phyloP scores from a whole-genome alignment of 2,888 invertebrate species.

The Villa cingulata region DNA sequence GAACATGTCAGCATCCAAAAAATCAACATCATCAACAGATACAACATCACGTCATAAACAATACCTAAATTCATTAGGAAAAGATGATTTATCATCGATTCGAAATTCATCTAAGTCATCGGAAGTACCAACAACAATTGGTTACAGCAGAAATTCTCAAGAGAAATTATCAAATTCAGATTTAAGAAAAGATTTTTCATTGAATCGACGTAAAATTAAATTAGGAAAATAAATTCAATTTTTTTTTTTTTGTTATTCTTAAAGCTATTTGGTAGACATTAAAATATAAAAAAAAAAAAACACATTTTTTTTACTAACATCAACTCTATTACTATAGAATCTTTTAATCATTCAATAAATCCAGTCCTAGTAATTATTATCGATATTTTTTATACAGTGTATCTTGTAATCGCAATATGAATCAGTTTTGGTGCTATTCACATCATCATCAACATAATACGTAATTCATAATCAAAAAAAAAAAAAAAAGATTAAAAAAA shows the following conservation, averaged over 20 bases:
- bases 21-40: not conserved
- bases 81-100: slow-evolving; percentile 28
- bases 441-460: too few species aligned
- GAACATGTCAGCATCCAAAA: not conserved
- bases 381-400: too few species aligned
- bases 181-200: slow-evolving; percentile 7
- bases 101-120: slow-evolving; percentile 28
- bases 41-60: slow-evolving; percentile 17
- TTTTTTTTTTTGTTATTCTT: not conserved
- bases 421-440: not conserved
- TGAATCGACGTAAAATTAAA: slow-evolving; percentile 10
- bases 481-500: too few species aligned
- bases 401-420: not conserved
- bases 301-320: not conserved
- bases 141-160: not conserved
- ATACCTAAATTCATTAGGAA: slow-evolving; percentile 13
- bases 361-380: too few species aligned
- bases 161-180: slow-evolving; percentile 10
- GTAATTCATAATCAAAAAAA: too few species aligned
- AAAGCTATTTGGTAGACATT: not conserved
- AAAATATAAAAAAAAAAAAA: not conserved
- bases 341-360: too few species aligned
- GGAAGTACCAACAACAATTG: slow-evolving; percentile 17
- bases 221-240: not conserved
- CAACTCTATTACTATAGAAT: too few species aligned